A percentile compares a stretch with the other conserved stretches of the same genome.
Evolutionary conservation across 2,888 invertebrate genomes (phyloP).

Genomic region (Masnerella sp.): DNA sequence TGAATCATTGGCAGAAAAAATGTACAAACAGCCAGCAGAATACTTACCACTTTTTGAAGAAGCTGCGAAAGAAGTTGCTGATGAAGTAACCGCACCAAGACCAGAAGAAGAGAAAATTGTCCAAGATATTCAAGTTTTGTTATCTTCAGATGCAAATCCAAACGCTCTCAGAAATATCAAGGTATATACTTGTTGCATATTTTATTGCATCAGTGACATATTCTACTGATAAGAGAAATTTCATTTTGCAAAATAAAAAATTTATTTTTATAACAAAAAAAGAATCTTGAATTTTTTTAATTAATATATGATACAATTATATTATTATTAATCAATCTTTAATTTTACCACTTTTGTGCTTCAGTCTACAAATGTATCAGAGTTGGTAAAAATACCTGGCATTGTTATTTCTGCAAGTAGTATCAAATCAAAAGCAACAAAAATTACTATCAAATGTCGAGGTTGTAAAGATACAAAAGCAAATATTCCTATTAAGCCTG

Average conservation of each 20-base stretch:
- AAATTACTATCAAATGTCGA: conserved; percentile 96
- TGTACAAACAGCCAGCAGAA: conserved; percentile 95
- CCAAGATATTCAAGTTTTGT: conserved; percentile 94
- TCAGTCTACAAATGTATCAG: conserved; percentile 95
- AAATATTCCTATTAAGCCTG: conserved; percentile 94
- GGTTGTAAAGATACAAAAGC: conserved; percentile 93
- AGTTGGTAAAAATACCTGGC: conserved; percentile 95
- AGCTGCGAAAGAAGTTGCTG: conserved; percentile 96
- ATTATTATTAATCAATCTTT: conserved; percentile 16
- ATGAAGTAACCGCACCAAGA: conserved; percentile 96
- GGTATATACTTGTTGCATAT: too few species aligned
- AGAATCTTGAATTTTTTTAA: background rate
- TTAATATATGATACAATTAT: too few species aligned
- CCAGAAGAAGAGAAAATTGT: conserved; percentile 93
- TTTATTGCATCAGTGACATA: too few species aligned
- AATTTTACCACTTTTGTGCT: conserved; percentile 1
- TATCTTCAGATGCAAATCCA: conserved; percentile 91
- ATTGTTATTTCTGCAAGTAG: conserved; percentile 96
- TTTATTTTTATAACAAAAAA: background rate
- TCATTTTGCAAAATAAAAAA: background rate
- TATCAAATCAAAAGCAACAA: conserved; percentile 96
- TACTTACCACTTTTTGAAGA: conserved; percentile 97
- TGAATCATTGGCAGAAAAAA: conserved; percentile 93
- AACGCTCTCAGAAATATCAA: conserved; percentile 90
- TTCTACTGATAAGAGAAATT: too few species aligned